A percentile compares a stretch with the other conserved stretches of the same genome.
Evolutionary conservation across 1,140 invertebrate species (phyloP).

Genomic region (Holotrichia oblita): DNA sequence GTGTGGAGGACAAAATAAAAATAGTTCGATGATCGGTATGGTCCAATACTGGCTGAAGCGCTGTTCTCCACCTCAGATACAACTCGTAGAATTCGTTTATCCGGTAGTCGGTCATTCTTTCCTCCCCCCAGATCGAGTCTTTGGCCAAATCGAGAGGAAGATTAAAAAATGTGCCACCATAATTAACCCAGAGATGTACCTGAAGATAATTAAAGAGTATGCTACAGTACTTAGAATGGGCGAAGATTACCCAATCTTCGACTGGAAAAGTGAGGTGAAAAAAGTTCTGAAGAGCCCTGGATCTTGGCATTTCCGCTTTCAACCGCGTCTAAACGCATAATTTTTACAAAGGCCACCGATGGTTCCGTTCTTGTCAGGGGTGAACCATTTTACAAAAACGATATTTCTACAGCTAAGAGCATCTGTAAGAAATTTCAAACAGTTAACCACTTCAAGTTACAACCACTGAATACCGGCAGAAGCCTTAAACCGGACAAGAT

Average conservation of each 20-base stretch:
- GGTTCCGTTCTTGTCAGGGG: constrained; percentile 8
- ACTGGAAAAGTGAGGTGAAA: not conserved
- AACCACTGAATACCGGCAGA: constrained; percentile 38
- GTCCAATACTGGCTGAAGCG: not conserved
- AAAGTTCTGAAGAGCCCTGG: constrained; percentile 8
- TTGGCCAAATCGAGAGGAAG: constrained; percentile 23
- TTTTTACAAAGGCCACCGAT: constrained; percentile 16
- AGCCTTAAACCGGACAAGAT: constrained; percentile 36
- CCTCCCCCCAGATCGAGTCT: constrained; percentile 25
- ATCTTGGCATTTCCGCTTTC: constrained; percentile 1
- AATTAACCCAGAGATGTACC: constrained; percentile 26
- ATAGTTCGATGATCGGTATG: constrained; percentile 23
- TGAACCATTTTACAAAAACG: not conserved
- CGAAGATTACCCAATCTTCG: not conserved
- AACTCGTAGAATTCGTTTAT: constrained; percentile 12
- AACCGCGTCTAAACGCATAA: constrained; percentile 29
- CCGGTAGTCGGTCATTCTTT: constrained; percentile 24
- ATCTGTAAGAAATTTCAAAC: constrained; percentile 2
- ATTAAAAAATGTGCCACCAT: constrained; percentile 19
- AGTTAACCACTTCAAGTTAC: not conserved
- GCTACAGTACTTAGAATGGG: constrained; percentile 26
- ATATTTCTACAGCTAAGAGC: not conserved
- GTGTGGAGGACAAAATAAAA: no score
- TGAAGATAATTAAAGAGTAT: constrained; percentile 27
- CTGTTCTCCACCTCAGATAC: constrained; percentile 4